These are phyloP conservation scores for Beris chalybata DNA, from an alignment of 2,888 invertebrate genomes.

Conservation along the genomic window DNA sequence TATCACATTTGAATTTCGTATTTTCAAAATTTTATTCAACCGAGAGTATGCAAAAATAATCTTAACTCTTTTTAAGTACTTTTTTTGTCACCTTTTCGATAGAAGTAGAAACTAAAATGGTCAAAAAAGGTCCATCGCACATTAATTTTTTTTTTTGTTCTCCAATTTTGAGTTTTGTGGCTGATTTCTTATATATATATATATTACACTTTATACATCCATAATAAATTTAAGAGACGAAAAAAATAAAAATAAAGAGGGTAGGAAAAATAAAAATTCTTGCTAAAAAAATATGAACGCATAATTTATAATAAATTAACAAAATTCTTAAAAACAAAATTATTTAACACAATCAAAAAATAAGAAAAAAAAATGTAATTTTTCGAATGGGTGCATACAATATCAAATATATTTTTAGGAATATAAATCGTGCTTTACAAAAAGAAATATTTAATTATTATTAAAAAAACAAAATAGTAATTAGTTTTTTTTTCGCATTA, in stretches of 20 bases:
- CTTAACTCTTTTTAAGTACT: conserved; percentile 2
- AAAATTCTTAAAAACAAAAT: conserved; percentile 8
- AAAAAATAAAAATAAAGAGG: too few species aligned
- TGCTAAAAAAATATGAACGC: conserved; percentile 1
- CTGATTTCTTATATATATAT: conserved; percentile 22
- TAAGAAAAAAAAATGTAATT: not conserved
- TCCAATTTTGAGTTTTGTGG: conserved; percentile 20
- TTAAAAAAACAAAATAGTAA: not conserved
- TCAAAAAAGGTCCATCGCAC: too few species aligned
- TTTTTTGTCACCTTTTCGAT: conserved; percentile 13
- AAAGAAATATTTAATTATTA: conserved; percentile 4
- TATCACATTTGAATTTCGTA: conserved; percentile 20
- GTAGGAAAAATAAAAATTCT: not conserved
- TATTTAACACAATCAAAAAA: conserved; percentile 4
- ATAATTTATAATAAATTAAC: not conserved
- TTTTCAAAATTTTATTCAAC: conserved; percentile 12
- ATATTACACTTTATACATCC: conserved; percentile 13
- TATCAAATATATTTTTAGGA: conserved; percentile 24
- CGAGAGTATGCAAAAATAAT: too few species aligned
- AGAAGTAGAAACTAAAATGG: not conserved
- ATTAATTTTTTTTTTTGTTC: too few species aligned
- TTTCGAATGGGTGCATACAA: not conserved
- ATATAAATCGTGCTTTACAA: conserved; percentile 35
- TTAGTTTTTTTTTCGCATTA: not conserved
- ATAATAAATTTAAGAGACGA: not conserved